Evolutionary conservation across 2,888 invertebrate species (phyloP), one percentile per base, ranked within the genome.

Genomic region (Slavum lentiscoides): DNA sequence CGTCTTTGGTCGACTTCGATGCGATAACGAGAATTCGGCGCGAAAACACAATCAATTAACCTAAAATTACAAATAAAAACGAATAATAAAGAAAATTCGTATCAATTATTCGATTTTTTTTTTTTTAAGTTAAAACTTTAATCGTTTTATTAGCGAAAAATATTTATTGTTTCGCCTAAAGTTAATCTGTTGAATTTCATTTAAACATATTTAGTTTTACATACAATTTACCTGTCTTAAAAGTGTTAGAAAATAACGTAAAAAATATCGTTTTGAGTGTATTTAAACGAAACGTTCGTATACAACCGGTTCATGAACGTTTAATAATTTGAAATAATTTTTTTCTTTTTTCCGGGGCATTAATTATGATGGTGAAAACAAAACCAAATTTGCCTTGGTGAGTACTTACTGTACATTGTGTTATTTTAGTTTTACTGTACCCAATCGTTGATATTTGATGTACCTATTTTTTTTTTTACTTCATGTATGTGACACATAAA

Each of bases 401-500:
- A 73, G 74, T 74, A 30, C 30, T 2, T 30, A 21, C 4, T 9
- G 23, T 67, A 75, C 43, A 43, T 43, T 39, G 13, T 37, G 7
- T 39, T 2, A 58, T 23, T 17, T 39, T 39, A 9, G 8, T 58
- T 21, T 21, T 37, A 49, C 37, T 59, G 4, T 69, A 39, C 58
- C n/a, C 30, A 49, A 43, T 43, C 13, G 49, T 49, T 49, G 1
- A 62, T 67, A 11, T 49, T 11, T 64, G 67, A 72, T 83, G 82
- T 70, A 80, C n/a, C n/a, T n/a, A n/a, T n/a, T n/a, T n/a, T 53
- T 61, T 49, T 70, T 81, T 61, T 70, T 77, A 83, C 68, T 82
- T 74, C 83, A 85, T 86, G 13, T 23, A 49, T 11, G 7, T 11
- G 7, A 11, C 23, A 23, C 11, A 3, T 21, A 61, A 13, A 94